Evolutionary conservation across 2,888 invertebrate genomes (phyloP).

Genomic region (Phyllotreta striolata): DNA sequence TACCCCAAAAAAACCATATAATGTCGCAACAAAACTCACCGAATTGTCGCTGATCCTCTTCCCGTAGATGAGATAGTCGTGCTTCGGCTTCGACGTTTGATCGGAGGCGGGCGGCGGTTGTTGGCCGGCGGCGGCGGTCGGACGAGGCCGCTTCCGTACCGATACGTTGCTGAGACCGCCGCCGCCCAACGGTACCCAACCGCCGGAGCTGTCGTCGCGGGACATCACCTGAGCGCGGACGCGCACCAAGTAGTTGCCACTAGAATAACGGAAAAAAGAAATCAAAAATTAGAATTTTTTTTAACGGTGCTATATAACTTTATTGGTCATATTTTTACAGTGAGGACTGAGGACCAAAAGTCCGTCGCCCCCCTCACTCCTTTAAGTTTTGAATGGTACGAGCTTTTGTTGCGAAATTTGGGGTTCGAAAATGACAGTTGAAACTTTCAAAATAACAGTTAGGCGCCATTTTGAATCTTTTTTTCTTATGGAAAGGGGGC

Average conservation of each 20-base stretch:
- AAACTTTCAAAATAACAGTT: too few species aligned
- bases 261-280: slow-evolving; percentile 55
- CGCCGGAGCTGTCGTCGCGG: slow-evolving; percentile 95
- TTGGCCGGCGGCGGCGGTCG: slow-evolving; percentile 55
- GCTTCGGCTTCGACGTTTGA: slow-evolving; percentile 67
- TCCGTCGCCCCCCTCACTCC: too few species aligned
- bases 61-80: slow-evolving; percentile 93
- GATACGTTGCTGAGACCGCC: slow-evolving; percentile 95
- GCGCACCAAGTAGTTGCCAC: slow-evolving; percentile 91
- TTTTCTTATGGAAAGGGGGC: too few species aligned
- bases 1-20: too few species aligned
- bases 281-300: too few species aligned
- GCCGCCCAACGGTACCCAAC: slow-evolving; percentile 94
- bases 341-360: too few species aligned
- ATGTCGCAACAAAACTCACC: slow-evolving; percentile 65
- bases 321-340: too few species aligned
- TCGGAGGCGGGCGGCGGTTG: slow-evolving; percentile 49
- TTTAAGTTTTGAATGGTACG: too few species aligned
- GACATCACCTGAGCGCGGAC: slow-evolving; percentile 99
- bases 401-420: too few species aligned
- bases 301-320: too few species aligned
- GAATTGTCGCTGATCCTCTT: slow-evolving; percentile 91
- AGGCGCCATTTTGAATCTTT: too few species aligned
- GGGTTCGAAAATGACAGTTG: too few species aligned
- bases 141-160: slow-evolving; percentile 78